Percentiles rank a stretch among this genome's conserved stretches.
phyloP scores from a whole-genome alignment of 2,113 vertebrate species.

The Ctenodactylus gundi region DNA sequence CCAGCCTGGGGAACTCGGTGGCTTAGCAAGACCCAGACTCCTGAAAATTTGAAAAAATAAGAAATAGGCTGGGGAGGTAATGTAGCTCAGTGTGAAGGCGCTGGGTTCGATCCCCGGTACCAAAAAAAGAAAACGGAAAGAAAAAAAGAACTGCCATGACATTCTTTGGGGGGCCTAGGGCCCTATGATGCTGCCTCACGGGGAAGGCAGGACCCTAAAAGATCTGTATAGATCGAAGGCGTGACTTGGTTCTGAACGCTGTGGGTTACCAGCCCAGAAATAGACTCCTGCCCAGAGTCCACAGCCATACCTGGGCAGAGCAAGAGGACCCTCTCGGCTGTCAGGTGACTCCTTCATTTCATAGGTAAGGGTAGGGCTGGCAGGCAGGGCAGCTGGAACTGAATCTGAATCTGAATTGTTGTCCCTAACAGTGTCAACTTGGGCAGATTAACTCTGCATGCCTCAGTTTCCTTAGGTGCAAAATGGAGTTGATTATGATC shows the following conservation, averaged over 20 bases:
- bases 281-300: accelerated
- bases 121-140: too few species aligned
- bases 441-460: neutral
- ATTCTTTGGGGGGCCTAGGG: neutral
- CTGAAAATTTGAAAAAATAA: too few species aligned
- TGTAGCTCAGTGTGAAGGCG: too few species aligned
- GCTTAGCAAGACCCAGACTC: too few species aligned
- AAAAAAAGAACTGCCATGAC: too few species aligned
- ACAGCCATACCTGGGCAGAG: neutral
- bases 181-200: neutral
- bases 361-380: neutral
- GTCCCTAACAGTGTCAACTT: neutral
- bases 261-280: neutral
- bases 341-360: neutral
- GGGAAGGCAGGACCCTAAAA: neutral
- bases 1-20: too few species aligned
- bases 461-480: slow-evolving; percentile 3
- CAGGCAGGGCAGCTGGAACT: neutral
- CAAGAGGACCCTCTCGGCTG: neutral
- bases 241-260: neutral
- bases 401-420: neutral
- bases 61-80: too few species aligned
- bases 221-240: neutral
- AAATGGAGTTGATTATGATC: neutral
- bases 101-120: too few species aligned